These are phyloP conservation scores for Brachionus manjavacas DNA, from an alignment of 1,140 invertebrate species.

Conservation along the genomic window DNA sequence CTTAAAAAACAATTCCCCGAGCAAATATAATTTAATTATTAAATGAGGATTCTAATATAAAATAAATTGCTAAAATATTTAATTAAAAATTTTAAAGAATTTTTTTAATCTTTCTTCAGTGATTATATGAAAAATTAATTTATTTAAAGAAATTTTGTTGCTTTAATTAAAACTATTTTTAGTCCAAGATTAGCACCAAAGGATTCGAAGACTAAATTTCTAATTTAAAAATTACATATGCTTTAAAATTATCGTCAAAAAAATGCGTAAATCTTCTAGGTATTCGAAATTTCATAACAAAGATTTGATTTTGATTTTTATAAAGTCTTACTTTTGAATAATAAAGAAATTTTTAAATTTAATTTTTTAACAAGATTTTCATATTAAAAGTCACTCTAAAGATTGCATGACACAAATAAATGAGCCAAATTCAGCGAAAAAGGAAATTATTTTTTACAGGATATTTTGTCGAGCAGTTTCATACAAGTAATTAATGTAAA, in stretches of 20 bases:
- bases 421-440: not conserved
- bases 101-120: too few relatives aligned
- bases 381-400: not conserved
- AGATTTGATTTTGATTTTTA: not conserved
- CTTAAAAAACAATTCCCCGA: too few relatives aligned
- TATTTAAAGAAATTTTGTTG: not conserved
- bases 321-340: not conserved
- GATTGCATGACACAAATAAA: not conserved
- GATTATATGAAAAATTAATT: not conserved
- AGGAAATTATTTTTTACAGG: not conserved
- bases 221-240: not conserved
- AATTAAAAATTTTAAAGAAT: too few relatives aligned
- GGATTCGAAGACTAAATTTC: not conserved
- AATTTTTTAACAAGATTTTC: not conserved
- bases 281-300: not conserved
- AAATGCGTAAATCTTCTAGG: not conserved
- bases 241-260: not conserved
- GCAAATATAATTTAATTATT: too few relatives aligned
- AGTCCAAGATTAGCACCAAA: not conserved
- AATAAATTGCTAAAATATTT: too few relatives aligned
- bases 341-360: not conserved
- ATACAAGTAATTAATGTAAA: not conserved
- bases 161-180: not conserved
- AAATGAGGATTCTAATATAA: too few relatives aligned
- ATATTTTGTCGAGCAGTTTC: not conserved